phyloP scores from a whole-genome alignment of 2,113 vertebrate species.

The Crocuta crocuta region DNA sequence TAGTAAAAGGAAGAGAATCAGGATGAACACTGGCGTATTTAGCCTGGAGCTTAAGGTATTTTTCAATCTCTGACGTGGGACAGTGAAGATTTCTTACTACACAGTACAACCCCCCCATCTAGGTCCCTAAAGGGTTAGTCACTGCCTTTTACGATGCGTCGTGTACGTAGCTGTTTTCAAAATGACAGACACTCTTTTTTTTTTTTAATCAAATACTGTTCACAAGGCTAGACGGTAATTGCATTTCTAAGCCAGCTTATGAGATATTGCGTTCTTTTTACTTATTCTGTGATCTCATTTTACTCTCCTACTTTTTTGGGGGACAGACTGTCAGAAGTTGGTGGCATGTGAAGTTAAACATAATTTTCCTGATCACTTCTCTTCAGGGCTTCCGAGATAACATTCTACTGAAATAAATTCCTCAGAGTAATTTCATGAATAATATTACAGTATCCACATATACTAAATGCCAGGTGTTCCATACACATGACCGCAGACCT shows the following conservation, averaged over 20 bases:
- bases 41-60: not conserved
- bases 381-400: constrained; percentile 20
- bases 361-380: not conserved
- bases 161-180: not conserved
- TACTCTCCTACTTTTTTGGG: not conserved
- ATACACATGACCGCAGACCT: not conserved
- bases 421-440: not conserved
- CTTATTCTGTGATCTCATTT: not conserved
- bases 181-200: not conserved
- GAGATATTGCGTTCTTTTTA: not conserved
- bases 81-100: not conserved
- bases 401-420: not conserved
- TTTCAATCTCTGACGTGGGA: not conserved
- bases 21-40: not conserved
- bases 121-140: not conserved
- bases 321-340: not conserved
- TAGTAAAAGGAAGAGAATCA: not conserved
- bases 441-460: not conserved
- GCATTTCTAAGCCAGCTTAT: not conserved
- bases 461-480: not conserved
- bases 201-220: not conserved
- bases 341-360: not conserved
- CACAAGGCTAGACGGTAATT: not conserved
- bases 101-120: not conserved
- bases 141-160: not conserved